phyloP scores from a whole-genome alignment of 2,888 invertebrate species.

The Aproaerema taeniolella region DNA sequence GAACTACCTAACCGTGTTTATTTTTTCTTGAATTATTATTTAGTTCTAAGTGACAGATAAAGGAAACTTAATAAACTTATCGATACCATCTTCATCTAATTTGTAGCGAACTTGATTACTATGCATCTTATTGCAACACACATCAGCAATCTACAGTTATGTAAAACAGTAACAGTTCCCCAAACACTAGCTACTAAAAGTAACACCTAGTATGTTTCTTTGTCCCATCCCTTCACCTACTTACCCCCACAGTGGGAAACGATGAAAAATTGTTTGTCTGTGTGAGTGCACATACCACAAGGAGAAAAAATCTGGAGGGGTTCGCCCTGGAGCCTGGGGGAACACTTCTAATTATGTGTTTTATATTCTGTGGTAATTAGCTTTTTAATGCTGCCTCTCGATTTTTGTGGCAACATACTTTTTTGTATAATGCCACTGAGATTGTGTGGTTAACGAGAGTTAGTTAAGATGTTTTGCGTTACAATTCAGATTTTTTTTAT shows the following conservation, averaged over 20 bases:
- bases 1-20: too few relatives aligned
- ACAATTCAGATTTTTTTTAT: too few relatives aligned
- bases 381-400: constrained; percentile 2
- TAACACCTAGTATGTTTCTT: background rate
- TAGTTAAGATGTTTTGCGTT: too few relatives aligned
- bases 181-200: background rate
- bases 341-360: constrained; percentile 18
- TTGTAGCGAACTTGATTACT: too few relatives aligned
- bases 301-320: constrained; percentile 21
- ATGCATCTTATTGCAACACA: too few relatives aligned
- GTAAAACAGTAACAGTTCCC: too few relatives aligned
- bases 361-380: constrained; percentile 21
- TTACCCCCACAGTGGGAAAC: constrained; percentile 23
- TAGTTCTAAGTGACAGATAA: too few relatives aligned
- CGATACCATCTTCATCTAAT: too few relatives aligned
- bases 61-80: too few relatives aligned
- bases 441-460: constrained; percentile 2
- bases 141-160: too few relatives aligned
- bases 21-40: too few relatives aligned
- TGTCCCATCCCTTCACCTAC: constrained; percentile 5
- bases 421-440: background rate
- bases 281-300: constrained; percentile 37
- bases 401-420: background rate
- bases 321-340: constrained; percentile 14
- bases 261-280: constrained; percentile 34